Base-by-base conservation (phyloP, 2,888 invertebrate genomes). In the Mylabris sibirica region DNA sequence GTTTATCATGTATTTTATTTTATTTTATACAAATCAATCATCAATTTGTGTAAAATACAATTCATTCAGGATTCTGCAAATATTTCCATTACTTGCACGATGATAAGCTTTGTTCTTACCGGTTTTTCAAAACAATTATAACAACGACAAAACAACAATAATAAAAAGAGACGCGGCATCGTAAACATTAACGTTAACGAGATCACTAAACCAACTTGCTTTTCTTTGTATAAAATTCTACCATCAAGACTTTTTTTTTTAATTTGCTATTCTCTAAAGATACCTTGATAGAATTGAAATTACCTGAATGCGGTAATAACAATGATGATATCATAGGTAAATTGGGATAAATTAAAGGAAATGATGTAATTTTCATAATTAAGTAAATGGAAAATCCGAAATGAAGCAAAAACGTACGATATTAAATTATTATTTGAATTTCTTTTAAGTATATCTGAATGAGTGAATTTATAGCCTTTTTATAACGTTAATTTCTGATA, bases 301-400 rank as follows among this genome's bases (percentile, higher is more conserved):
- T 44, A 17, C 17, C n/a, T 44, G n/a, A n/a, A 41, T 17, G 44
- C 6, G n/a, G 5, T 4, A 44, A 17, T 44, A 5, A 44, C n/a
- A 44, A 44, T 44, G 44, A 44, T 44, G 44, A 44, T 44, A 44
- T 44, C 44, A 44, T 17, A 44, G 30, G 30, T 30, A 17, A 44
- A 44, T 14, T 14, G 17, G 17, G 8, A 17, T 44, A 12, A 5
- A n/a, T 6, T 49, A 49, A 49, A 8, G 49, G 49, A 20, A 49
- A 49, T 49, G 20, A 49, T 49, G 49, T 49, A 49, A 20, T 20
- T 49, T 20, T 22, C 3, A 20, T 20, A 49, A 49, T 49, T 49
- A 11, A 49, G 20, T n/a, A 44, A 49, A 20, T 11, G 49, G 49
- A 49, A 49, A 49, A 49, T 20, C 49, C 49, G 20, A 49, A 44